Evolutionary conservation across 2,888 invertebrate species (phyloP), one percentile per base, ranked within the genome.

Genomic region (Kuschelorhynchus macadamiae): DNA sequence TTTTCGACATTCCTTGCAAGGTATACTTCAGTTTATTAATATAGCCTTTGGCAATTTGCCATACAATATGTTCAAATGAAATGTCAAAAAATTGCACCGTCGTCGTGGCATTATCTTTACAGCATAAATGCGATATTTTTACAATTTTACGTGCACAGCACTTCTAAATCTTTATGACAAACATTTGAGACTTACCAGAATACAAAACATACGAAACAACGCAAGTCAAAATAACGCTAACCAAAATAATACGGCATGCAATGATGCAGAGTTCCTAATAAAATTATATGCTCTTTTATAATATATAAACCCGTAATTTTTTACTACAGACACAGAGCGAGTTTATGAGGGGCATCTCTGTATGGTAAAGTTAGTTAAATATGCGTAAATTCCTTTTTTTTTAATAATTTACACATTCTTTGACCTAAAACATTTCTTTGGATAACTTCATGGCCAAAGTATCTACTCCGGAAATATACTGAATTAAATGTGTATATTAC

Each of bases 21-120:
- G 17, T 59, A 59, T 46, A 39, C 20, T 44, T 41, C 33, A 49
- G 30, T 65, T 44, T 59, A 60, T 65, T 59, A 59, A 59, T 65
- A 59, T 47, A 63, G 56, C 63, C 47, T 44, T 47, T 67, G 67
- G 49, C 67, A 67, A 67, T 67, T 67, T 67, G 67, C 55, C 67
- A 67, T 67, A 67, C 67, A 67, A 49, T 53, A 55, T 55, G 18
- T 25, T 21, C 30, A 46, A 12, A 16, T 33, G 44, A 47, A 57
- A 20, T 32, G 36, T 20, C 20, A 33, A 33, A 47, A 57, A 57
- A 57, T 11, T 12, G 16, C 1, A 21, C 44, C 17, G 25, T 9
- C 17, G 25, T 9, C 30, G 21, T 25, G 12, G 46, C 17, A 11
- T 57, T 14, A 17, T 25, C 25, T 25, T 25, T 57, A 46, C 39